Conservation (phyloP, 30 jellyfish, hydroid and myxozoan species). For the Cassiopea andromeda region DNA sequence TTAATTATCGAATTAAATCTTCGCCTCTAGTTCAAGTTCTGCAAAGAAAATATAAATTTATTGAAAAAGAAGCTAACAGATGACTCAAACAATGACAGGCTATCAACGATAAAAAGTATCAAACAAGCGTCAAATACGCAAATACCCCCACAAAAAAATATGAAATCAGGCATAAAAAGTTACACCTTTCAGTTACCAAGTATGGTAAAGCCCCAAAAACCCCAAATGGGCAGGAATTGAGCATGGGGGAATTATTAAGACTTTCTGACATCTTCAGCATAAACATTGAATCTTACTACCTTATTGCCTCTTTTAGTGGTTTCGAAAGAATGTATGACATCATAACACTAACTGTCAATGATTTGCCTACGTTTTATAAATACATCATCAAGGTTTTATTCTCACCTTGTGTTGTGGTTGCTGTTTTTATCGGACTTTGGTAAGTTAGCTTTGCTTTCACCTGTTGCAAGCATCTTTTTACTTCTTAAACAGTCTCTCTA, state of each 20-base stretch:
- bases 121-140: no score
- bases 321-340: slow-evolving; percentile 73
- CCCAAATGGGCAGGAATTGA: no score
- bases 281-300: background rate
- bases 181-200: no score
- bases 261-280: background rate
- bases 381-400: slow-evolving; percentile 33
- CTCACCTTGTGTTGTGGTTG: slow-evolving; percentile 68
- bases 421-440: slow-evolving; percentile 53
- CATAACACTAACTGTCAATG: slow-evolving; percentile 49
- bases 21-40: no score
- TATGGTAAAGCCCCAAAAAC: no score
- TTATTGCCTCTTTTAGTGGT: slow-evolving; percentile 40
- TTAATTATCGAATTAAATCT: no score
- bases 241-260: background rate
- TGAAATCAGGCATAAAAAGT: no score
- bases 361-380: slow-evolving; percentile 37
- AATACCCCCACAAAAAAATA: no score
- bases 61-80: no score
- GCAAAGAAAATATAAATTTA: no score
- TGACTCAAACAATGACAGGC: no score
- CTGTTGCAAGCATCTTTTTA: background rate
- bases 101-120: no score
- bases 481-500: background rate
- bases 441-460: background rate